These are phyloP conservation scores for Mycalesis mineus DNA, from an alignment of 2,888 invertebrate species.

Conservation along the genomic window DNA sequence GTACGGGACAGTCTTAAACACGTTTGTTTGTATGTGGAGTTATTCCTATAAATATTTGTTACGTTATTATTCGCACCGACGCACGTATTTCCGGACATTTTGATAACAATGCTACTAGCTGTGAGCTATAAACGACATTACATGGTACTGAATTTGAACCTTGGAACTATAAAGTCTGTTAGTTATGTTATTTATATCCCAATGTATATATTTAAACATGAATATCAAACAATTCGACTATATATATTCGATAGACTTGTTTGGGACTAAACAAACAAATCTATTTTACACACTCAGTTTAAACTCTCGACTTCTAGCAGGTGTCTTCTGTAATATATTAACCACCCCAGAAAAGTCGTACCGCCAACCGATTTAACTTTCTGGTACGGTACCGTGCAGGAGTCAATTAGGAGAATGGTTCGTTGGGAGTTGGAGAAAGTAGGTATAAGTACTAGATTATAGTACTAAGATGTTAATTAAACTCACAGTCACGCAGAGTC, in stretches of 20 bases:
- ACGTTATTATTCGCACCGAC: conserved; percentile 12
- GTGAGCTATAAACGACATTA: neutral
- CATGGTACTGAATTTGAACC: neutral
- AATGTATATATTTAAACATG: neutral
- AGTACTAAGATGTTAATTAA: neutral
- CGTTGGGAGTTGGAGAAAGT: neutral
- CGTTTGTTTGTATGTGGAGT: conserved; percentile 22
- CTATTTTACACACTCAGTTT: too few species aligned
- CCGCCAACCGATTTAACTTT: conserved; percentile 1
- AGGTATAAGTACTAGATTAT: too few species aligned
- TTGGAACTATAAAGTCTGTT: neutral
- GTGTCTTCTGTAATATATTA: neutral
- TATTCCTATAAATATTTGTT: conserved; percentile 15
- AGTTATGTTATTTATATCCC: neutral
- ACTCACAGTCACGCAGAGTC: too few species aligned
- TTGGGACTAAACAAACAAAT: too few species aligned
- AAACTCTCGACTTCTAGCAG: too few species aligned
- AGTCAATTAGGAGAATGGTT: neutral
- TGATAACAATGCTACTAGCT: neutral
- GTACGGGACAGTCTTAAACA: conserved; percentile 35
- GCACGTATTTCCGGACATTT: neutral
- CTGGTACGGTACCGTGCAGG: neutral
- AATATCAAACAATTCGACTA: too few species aligned
- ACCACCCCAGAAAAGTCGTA: neutral
- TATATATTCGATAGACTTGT: too few species aligned